Conservation (phyloP, 2,113 vertebrate genomes). For the Paratilapia polleni region DNA sequence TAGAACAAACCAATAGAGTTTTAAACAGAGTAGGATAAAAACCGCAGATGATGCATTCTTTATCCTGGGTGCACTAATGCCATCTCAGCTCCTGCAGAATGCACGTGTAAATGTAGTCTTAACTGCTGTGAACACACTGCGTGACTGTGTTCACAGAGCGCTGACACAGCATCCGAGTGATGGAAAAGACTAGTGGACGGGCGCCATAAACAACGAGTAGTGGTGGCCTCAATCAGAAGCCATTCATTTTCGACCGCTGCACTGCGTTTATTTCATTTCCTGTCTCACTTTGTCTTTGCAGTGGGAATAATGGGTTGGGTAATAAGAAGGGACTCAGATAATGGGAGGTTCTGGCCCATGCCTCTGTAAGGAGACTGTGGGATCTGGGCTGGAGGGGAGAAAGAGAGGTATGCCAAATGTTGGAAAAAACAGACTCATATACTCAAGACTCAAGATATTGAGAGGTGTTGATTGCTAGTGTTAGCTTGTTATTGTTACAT, state of each 20-base stretch:
- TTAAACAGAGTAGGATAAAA: neutral
- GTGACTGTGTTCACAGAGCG: slow-evolving; percentile 43
- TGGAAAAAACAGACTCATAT: slow-evolving; percentile 43
- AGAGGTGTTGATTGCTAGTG: slow-evolving; percentile 40
- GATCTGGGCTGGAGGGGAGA: slow-evolving; percentile 47
- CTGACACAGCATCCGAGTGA: slow-evolving; percentile 60
- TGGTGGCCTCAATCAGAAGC: slow-evolving; percentile 73
- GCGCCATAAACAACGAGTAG: slow-evolving; percentile 67
- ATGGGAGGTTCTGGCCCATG: slow-evolving; percentile 66
- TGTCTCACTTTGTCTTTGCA: slow-evolving; percentile 72
- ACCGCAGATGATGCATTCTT: neutral
- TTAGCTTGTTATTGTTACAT: slow-evolving; percentile 47
- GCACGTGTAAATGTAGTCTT: neutral
- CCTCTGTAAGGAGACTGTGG: slow-evolving; percentile 60
- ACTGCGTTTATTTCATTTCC: slow-evolving; percentile 79
- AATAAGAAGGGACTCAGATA: slow-evolving; percentile 72
- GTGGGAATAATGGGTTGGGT: slow-evolving; percentile 69
- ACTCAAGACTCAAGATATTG: slow-evolving; percentile 20
- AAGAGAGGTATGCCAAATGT: slow-evolving; percentile 30
- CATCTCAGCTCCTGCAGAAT: slow-evolving; percentile 5
- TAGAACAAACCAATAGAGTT: neutral
- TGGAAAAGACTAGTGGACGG: slow-evolving; percentile 71
- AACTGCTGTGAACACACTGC: slow-evolving; percentile 6
- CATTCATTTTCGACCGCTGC: slow-evolving; percentile 66
- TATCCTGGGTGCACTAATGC: neutral